Evolutionary conservation across 1,140 invertebrate genomes (phyloP).

Genomic region (Drepana arcuata): DNA sequence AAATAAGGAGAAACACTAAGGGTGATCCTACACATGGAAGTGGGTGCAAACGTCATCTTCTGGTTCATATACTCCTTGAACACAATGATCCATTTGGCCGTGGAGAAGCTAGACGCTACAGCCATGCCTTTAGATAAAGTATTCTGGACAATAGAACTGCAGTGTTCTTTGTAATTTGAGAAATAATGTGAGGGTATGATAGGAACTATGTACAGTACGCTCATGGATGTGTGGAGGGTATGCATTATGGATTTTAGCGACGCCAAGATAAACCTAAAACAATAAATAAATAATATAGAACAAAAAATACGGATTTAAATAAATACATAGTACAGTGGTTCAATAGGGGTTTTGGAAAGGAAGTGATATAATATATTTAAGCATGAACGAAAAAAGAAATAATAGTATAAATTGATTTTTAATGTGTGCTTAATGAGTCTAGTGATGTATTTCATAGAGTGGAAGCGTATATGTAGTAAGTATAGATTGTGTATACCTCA

Average conservation of each 20-base stretch:
- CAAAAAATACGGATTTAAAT: conserved; percentile 9
- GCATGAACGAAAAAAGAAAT: no score
- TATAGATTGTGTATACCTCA: conserved; percentile 40
- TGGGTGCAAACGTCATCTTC: conserved; percentile 59
- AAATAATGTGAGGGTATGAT: conserved; percentile 30
- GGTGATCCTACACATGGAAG: conserved; percentile 55
- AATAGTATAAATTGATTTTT: conserved; percentile 3
- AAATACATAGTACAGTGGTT: no score
- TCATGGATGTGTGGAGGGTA: conserved; percentile 35
- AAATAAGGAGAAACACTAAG: conserved; percentile 52
- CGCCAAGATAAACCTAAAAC: conserved; percentile 66
- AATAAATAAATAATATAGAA: conserved; percentile 43
- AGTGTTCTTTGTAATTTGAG: conserved; percentile 29
- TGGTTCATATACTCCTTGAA: conserved; percentile 58
- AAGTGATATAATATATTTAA: no score
- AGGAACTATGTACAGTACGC: conserved; percentile 31
- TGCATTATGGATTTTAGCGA: conserved; percentile 45
- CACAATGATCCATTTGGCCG: conserved; percentile 39
- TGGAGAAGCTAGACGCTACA: conserved; percentile 22
- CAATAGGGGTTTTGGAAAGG: no score
- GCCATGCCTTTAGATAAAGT: conserved; percentile 25
- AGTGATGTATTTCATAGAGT: background rate
- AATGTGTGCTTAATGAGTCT: background rate
- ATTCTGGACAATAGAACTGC: conserved; percentile 19
- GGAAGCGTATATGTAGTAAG: no score